Conservation (phyloP, 2,113 vertebrate species). For the Nettapus auritus region DNA sequence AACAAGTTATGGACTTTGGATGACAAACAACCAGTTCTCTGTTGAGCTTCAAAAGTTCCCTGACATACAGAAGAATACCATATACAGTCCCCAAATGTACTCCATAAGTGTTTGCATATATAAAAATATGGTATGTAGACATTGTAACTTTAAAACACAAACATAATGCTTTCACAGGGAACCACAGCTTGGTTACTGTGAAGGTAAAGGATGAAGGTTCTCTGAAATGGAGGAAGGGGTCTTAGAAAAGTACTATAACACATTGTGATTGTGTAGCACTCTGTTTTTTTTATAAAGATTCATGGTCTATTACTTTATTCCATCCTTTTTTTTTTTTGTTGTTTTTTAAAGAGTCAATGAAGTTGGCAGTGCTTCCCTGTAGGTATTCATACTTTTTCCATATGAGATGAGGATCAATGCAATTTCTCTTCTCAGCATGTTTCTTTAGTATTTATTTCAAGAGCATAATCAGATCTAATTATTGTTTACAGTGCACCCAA, state of each 20-base stretch:
- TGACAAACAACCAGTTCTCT: background rate
- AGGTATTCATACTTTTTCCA: background rate
- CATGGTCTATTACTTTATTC: background rate
- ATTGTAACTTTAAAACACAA: background rate
- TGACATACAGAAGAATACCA: background rate
- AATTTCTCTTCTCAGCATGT: background rate
- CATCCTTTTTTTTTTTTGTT: background rate
- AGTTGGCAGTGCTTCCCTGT: background rate
- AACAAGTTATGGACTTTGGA: background rate
- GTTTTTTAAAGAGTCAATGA: background rate
- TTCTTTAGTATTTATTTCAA: background rate
- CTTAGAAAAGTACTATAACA: fast-evolving
- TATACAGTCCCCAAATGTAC: background rate
- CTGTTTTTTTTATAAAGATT: background rate
- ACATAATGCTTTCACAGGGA: background rate
- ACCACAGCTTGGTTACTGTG: background rate
- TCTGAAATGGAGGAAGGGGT: background rate
- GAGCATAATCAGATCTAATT: background rate
- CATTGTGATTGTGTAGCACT: background rate
- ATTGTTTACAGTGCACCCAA: background rate
- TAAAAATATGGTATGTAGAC: background rate
- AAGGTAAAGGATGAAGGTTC: background rate
- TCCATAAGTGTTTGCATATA: background rate
- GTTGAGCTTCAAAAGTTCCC: background rate
- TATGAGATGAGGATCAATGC: background rate